Base-by-base conservation (phyloP, 1,140 invertebrate genomes). In the Drosophila repletoides region DNA sequence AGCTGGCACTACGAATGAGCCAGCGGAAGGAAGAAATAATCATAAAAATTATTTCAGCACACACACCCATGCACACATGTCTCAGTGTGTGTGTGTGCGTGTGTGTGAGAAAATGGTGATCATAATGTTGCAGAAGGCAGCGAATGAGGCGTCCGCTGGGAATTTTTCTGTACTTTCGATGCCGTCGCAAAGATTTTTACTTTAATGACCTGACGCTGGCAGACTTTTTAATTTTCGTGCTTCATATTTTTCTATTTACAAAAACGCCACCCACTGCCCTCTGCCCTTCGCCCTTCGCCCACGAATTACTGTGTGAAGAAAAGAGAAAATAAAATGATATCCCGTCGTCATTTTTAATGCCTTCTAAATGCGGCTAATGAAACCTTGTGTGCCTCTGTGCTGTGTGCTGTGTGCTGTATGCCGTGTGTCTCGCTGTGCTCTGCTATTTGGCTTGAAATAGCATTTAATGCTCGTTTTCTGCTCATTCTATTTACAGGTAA, bases 21-120 rank as follows among this genome's bases (percentile, higher is more conserved):
- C 41, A 58, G 52, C 79, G 80, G 80, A 86, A 86, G 80, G 80
- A 86, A 86, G 80, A 86, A 86, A 86, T 86, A 86, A 86, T 86
- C 80, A 86, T 86, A 86, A 86, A 86, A 86, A 86, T 86, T 86
- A 86, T 86, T 86, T 86, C 67, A 86, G 58, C 71, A 61, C 70
- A 70, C 65, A 70, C 45, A 61, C 56, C 73, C 48, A 31, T 46
- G 15, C 51, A 48, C 7, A 41, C 51, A 48, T 73, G 45, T 58
- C 36, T 22, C 65, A 33, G 60, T 52, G 48, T 64, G 40, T 45
- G 36, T 60, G 43, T 61, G 52, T 28, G 40, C 56, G 49, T 52
- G 45, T 43, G 43, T 46, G 36, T 40, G 48, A 28, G 41, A 61
- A 41, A 17, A 48, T 65, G 70, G 56, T 84, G 80, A 86, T 86